Conservation (phyloP, 2,113 vertebrate species). For the Urocynchramus pylzowi region DNA sequence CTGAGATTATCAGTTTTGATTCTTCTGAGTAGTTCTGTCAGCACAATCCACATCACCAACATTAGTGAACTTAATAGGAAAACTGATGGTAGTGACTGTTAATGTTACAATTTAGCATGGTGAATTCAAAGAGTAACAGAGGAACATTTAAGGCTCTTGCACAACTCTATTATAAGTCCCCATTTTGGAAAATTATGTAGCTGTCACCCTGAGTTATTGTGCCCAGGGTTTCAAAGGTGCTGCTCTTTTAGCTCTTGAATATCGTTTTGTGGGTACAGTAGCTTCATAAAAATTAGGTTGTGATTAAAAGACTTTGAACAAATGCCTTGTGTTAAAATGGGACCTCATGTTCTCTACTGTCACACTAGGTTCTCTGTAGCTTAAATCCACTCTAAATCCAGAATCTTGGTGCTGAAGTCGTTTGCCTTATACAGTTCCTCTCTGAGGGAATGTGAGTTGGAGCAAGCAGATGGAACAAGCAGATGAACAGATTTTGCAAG, state of each 20-base stretch:
- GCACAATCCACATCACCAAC: neutral
- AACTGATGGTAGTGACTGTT: neutral
- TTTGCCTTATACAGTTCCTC: neutral
- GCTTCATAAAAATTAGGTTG: neutral
- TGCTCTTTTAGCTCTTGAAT: neutral
- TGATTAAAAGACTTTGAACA: neutral
- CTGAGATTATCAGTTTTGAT: neutral
- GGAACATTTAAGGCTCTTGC: neutral
- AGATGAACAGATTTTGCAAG: slow-evolving; percentile 25
- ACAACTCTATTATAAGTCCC: neutral
- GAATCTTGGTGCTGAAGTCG: neutral
- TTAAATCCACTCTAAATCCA: neutral
- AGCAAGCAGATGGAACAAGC: slow-evolving; percentile 45
- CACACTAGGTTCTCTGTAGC: neutral
- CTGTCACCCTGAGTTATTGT: neutral
- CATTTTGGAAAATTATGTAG: neutral
- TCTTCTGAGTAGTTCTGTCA: neutral
- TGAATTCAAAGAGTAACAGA: neutral
- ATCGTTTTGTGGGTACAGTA: neutral
- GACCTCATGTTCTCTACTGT: neutral
- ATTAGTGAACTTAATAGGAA: neutral
- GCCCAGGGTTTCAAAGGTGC: neutral
- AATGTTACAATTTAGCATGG: neutral
- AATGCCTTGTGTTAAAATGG: neutral
- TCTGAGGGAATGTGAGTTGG: slow-evolving; percentile 10